Conservation (phyloP, 2,113 vertebrate species). For the Atherinomorus stipes region DNA sequence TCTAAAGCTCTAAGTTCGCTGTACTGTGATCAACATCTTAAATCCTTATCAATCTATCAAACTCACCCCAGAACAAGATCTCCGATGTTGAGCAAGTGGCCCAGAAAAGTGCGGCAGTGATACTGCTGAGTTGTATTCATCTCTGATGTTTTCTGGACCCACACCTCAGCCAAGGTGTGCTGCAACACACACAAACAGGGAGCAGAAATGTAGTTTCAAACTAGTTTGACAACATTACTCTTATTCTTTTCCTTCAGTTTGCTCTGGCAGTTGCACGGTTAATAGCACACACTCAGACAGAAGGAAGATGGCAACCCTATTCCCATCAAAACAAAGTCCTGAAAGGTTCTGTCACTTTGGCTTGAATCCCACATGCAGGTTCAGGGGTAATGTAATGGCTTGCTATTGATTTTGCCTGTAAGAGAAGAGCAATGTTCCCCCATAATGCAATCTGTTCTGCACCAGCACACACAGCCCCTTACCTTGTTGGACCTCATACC, state of each 20-base stretch:
- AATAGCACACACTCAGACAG: slow-evolving; percentile 21
- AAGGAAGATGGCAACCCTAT: not conserved
- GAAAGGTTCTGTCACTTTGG: slow-evolving; percentile 22
- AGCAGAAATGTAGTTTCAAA: slow-evolving; percentile 17
- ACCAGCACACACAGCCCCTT: slow-evolving; percentile 38
- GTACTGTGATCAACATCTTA: not conserved
- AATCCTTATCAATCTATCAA: not conserved
- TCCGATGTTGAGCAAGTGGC: slow-evolving; percentile 95
- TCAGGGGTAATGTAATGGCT: slow-evolving; percentile 63
- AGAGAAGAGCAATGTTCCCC: slow-evolving; percentile 53
- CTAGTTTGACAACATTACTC: not conserved
- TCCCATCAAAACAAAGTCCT: slow-evolving; percentile 26
- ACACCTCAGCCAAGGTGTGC: slow-evolving; percentile 94
- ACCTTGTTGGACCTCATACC: slow-evolving; percentile 93
- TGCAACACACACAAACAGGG: slow-evolving; percentile 68
- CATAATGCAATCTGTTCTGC: slow-evolving; percentile 60
- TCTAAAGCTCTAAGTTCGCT: not conserved
- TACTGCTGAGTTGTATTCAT: slow-evolving; percentile 93
- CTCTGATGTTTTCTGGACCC: slow-evolving; percentile 97
- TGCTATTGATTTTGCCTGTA: slow-evolving; percentile 62
- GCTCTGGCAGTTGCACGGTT: slow-evolving; percentile 24
- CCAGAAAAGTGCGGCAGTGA: slow-evolving; percentile 94
- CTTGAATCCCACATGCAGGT: slow-evolving; percentile 36
- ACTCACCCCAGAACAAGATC: slow-evolving; percentile 93
- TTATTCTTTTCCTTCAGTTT: slow-evolving; percentile 5